Percentiles rank a stretch among this genome's conserved stretches.
These are phyloP conservation scores for Aethina tumida DNA, from an alignment of 1,140 invertebrate genomes.

Conservation along the genomic window DNA sequence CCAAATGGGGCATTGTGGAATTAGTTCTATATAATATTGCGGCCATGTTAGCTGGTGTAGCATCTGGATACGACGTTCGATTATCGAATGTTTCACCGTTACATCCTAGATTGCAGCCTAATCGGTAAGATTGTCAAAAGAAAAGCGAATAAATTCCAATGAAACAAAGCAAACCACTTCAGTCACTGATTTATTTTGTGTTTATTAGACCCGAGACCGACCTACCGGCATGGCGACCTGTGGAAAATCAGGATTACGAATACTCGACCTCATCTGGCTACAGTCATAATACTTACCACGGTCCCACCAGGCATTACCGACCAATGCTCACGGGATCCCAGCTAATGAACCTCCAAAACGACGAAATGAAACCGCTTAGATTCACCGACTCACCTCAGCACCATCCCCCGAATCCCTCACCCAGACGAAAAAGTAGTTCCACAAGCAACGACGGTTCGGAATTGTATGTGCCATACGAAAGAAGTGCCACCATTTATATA, in stretches of 20 bases:
- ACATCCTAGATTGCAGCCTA: conserved; percentile 65
- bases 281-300: conserved; percentile 86
- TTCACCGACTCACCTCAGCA: conserved; percentile 72
- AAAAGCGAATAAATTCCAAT: not conserved
- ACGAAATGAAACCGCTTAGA: conserved; percentile 53
- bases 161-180: conserved; percentile 1
- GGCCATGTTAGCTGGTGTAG: conserved; percentile 77
- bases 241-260: conserved; percentile 40
- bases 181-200: conserved; percentile 6
- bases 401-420: conserved; percentile 57
- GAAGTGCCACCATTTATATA: conserved; percentile 45
- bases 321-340: conserved; percentile 46
- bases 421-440: conserved; percentile 55
- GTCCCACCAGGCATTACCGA: conserved; percentile 66
- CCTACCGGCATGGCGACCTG: conserved; percentile 28
- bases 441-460: conserved; percentile 53
- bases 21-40: conserved; percentile 83
- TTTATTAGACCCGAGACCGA: conserved; percentile 27
- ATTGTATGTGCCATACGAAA: conserved; percentile 37
- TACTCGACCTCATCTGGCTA: conserved; percentile 50
- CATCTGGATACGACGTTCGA: conserved; percentile 82
- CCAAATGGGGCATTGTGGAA: conserved; percentile 67
- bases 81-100: conserved; percentile 75
- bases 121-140: conserved; percentile 40
- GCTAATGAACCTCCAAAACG: conserved; percentile 37